Percentiles rank a stretch among this genome's conserved stretches.
These are phyloP conservation scores for Ricordea florida DNA, from an alignment of 92 coral and sea anemone species.

Conservation along the genomic window DNA sequence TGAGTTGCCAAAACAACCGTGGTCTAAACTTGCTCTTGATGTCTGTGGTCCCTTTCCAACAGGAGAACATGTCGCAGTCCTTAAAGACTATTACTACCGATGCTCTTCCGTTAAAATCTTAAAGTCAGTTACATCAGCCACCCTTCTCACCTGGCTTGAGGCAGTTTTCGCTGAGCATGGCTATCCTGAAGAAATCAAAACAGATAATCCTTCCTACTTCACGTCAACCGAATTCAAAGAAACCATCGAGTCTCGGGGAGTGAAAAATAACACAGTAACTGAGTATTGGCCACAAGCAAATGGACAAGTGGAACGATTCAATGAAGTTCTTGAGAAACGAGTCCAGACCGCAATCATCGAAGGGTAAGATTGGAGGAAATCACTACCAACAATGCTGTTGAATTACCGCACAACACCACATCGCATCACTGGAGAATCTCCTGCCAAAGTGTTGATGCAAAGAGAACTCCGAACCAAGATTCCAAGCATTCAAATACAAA, in stretches of 20 bases:
- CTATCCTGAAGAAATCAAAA: conserved; percentile 34
- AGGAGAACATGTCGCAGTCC: conserved; percentile 53
- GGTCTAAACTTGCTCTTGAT: conserved; percentile 44
- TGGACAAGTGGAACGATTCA: conserved; percentile 45
- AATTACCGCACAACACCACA: conserved; percentile 42
- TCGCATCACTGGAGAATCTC: conserved; percentile 30
- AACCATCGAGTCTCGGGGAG: conserved; percentile 44
- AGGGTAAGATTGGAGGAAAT: neutral
- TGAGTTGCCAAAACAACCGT: conserved; percentile 54
- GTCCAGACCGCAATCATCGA: conserved; percentile 32
- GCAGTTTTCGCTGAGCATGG: conserved; percentile 37
- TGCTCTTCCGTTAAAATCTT: conserved; percentile 57
- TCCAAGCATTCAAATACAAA: neutral
- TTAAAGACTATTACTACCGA: conserved; percentile 47
- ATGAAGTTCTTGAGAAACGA: conserved; percentile 35
- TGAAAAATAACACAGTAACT: conserved; percentile 32
- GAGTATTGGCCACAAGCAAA: conserved; percentile 56
- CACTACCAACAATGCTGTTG: conserved; percentile 7
- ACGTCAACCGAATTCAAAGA: conserved; percentile 47
- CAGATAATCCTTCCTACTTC: conserved; percentile 66
- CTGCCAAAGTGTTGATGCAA: conserved; percentile 9
- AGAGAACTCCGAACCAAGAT: too few relatives aligned
- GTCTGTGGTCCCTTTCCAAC: conserved; percentile 73
- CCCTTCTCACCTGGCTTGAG: neutral
- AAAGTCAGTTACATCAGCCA: conserved; percentile 8